A percentile compares a stretch with the other conserved stretches of the same genome.
Evolutionary conservation across 2,888 invertebrate genomes (phyloP).

Genomic region (Nemotelus nigrinus): DNA sequence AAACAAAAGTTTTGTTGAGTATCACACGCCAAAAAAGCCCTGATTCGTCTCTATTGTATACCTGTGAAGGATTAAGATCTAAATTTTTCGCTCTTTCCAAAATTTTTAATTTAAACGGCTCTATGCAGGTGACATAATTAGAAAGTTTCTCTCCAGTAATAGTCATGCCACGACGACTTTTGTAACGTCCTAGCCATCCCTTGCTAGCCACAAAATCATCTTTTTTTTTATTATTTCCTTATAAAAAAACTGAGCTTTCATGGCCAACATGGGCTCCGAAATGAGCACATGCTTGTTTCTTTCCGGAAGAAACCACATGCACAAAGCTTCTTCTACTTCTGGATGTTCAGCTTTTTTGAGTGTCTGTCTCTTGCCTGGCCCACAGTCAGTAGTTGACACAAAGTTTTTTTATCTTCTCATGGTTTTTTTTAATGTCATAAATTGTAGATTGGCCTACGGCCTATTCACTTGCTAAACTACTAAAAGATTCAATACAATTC

Average conservation of each 20-base stretch:
- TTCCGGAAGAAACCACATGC: not conserved
- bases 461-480: not conserved
- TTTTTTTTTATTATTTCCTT: conserved; percentile 6
- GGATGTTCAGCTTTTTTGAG: conserved; percentile 24
- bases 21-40: not conserved
- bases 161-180: not conserved
- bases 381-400: conserved; percentile 2
- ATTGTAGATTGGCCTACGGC: not conserved
- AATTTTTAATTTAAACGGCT: not conserved
- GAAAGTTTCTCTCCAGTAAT: not conserved
- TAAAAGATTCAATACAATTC: not conserved
- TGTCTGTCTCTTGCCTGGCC: not conserved
- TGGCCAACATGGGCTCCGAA: not conserved
- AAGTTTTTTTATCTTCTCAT: not conserved
- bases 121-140: not conserved
- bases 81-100: not conserved
- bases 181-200: conserved; percentile 1
- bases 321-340: conserved; percentile 14
- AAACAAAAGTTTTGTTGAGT: not conserved
- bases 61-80: not conserved
- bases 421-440: conserved; percentile 13
- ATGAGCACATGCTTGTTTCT: not conserved
- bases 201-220: conserved; percentile 14
- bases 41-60: not conserved
- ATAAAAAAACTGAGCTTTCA: conserved; percentile 11